phyloP scores from a whole-genome alignment of 2,797 vertebrate genomes.

The Tragopan temminckii region DNA sequence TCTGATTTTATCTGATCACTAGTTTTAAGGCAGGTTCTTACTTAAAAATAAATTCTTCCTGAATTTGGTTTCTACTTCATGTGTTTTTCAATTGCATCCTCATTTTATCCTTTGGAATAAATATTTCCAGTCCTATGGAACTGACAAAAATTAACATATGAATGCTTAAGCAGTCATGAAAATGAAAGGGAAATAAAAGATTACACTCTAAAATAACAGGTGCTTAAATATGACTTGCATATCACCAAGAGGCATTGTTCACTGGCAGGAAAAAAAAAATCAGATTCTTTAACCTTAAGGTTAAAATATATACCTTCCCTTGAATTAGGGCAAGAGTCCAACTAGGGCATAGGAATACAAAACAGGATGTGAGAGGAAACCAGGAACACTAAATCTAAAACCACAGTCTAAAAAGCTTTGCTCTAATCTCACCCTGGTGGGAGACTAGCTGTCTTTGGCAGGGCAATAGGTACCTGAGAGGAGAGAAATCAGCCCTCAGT shows the following conservation, averaged over 20 bases:
- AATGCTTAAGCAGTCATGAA: not conserved
- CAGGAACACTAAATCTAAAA: not conserved
- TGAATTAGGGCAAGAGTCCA: not conserved
- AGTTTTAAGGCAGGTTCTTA: not conserved
- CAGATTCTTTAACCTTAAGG: slow-evolving; percentile 3
- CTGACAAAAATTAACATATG: not conserved
- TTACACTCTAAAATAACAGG: not conserved
- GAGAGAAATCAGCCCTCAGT: not conserved
- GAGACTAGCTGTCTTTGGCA: not conserved
- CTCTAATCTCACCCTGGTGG: rapidly evolving
- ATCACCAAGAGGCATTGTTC: not conserved
- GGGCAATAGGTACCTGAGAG: not conserved
- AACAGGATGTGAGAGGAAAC: not conserved
- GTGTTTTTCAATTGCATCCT: not conserved
- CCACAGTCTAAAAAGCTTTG: not conserved
- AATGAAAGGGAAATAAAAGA: not conserved
- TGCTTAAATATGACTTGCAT: not conserved
- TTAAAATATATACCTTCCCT: not conserved
- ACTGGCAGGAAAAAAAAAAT: not conserved
- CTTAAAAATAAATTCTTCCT: not conserved
- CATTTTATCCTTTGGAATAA: not conserved
- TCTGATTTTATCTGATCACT: not conserved
- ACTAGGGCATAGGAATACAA: not conserved
- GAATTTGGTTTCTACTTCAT: not conserved
- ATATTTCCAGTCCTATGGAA: not conserved